phyloP scores from a whole-genome alignment of 23 tunicate species.

The Ascidia mentula region DNA sequence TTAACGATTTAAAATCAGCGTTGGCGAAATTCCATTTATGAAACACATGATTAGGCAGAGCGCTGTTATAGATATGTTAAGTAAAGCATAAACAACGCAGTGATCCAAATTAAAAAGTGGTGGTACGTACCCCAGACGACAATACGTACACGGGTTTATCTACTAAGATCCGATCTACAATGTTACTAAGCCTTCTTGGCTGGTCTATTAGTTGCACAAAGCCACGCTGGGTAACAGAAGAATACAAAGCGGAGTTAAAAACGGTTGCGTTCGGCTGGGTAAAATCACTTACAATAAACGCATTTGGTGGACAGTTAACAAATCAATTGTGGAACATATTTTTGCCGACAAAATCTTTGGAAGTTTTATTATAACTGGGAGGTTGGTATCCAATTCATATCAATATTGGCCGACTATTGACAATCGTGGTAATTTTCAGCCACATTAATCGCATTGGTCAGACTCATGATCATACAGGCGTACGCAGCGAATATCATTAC shows the following conservation, averaged over 20 bases:
- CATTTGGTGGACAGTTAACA: background rate
- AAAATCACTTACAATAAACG: background rate
- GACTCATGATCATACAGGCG: background rate
- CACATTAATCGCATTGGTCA: background rate
- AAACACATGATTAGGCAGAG: background rate
- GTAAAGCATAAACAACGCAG: background rate
- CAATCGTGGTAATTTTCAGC: background rate
- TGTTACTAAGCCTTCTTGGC: background rate
- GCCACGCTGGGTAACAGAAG: background rate
- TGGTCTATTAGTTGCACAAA: constrained; percentile 2
- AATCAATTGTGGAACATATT: background rate
- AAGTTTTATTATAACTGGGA: background rate
- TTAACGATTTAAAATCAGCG: background rate
- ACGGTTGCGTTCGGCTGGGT: background rate
- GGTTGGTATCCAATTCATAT: background rate
- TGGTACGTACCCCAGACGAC: background rate
- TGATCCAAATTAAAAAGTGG: background rate
- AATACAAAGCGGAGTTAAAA: background rate
- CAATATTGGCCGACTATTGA: background rate
- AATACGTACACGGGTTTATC: background rate
- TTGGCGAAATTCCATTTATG: background rate
- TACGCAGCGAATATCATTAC: constrained; percentile 1
- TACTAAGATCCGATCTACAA: background rate
- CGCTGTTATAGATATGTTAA: background rate
- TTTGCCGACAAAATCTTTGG: background rate